Evolutionary conservation across 1,140 invertebrate species (phyloP).

Genomic region (Psix sp.): DNA sequence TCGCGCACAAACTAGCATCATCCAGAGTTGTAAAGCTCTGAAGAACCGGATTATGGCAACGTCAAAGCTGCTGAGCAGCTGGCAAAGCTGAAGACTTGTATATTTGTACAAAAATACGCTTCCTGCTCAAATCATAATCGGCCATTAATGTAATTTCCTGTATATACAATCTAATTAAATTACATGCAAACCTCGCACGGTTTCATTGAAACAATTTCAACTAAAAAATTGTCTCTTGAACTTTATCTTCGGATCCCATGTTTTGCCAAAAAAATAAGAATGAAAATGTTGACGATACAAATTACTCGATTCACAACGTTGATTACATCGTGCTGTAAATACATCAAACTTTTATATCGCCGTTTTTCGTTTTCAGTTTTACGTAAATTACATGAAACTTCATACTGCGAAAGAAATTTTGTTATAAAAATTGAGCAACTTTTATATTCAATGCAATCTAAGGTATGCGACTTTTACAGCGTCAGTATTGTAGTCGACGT

Average conservation of each 20-base stretch:
- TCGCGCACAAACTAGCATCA: conserved; percentile 68
- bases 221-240: background rate
- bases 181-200: conserved; percentile 28
- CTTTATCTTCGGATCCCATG: background rate
- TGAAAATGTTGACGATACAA: no score
- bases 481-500: conserved; percentile 22
- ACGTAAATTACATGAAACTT: background rate
- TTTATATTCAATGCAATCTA: conserved; percentile 9
- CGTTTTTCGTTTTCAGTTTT: no score
- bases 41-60: conserved; percentile 67
- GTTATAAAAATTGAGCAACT: background rate
- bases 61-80: conserved; percentile 70
- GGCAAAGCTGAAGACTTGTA: conserved; percentile 72
- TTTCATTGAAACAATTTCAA: conserved; percentile 13
- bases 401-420: background rate
- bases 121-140: conserved; percentile 63
- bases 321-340: no score
- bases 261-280: no score
- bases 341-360: no score
- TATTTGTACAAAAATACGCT: conserved; percentile 66
- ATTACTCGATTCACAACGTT: no score
- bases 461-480: conserved; percentile 20
- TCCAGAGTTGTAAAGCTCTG: conserved; percentile 68
- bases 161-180: conserved; percentile 58
- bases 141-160: conserved; percentile 58